These are phyloP conservation scores for Hyppa rectilinea DNA, from an alignment of 2,888 invertebrate species.

Conservation along the genomic window DNA sequence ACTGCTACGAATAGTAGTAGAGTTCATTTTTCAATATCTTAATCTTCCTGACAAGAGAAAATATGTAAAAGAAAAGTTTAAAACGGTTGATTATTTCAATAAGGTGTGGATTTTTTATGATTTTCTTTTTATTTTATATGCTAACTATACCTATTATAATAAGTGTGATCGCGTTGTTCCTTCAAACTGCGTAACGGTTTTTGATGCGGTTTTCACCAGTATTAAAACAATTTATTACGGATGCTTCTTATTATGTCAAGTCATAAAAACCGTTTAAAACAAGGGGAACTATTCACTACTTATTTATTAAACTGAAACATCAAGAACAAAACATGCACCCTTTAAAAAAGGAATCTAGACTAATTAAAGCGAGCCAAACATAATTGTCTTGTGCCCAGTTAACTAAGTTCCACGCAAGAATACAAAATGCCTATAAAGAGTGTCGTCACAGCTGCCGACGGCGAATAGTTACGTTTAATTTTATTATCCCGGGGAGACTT, in stretches of 20 bases:
- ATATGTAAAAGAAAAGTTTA: not conserved
- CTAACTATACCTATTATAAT: no score
- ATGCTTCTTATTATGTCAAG: not conserved
- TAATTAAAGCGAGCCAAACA: slow-evolving; percentile 52
- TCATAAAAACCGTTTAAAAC: no score
- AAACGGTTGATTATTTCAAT: not conserved
- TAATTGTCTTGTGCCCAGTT: slow-evolving; percentile 50
- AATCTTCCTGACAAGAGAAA: not conserved
- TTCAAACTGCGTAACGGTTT: not conserved
- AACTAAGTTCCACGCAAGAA: slow-evolving; percentile 58
- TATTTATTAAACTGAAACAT: slow-evolving; percentile 10
- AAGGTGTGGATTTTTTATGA: not conserved
- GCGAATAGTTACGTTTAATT: slow-evolving; percentile 65
- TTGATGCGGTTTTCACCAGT: not conserved
- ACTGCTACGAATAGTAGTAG: not conserved
- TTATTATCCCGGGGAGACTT: slow-evolving; percentile 60
- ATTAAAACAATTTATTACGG: not conserved
- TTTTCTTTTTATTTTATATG: no score
- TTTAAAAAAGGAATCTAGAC: slow-evolving; percentile 30
- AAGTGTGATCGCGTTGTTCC: not conserved
- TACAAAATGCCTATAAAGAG: slow-evolving; percentile 59
- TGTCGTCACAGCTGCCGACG: slow-evolving; percentile 53
- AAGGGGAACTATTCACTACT: no score
- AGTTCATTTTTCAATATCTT: not conserved
- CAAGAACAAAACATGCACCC: slow-evolving; percentile 21